Conservation (phyloP, 2,113 vertebrate species). For the Picathartes gymnocephalus region DNA sequence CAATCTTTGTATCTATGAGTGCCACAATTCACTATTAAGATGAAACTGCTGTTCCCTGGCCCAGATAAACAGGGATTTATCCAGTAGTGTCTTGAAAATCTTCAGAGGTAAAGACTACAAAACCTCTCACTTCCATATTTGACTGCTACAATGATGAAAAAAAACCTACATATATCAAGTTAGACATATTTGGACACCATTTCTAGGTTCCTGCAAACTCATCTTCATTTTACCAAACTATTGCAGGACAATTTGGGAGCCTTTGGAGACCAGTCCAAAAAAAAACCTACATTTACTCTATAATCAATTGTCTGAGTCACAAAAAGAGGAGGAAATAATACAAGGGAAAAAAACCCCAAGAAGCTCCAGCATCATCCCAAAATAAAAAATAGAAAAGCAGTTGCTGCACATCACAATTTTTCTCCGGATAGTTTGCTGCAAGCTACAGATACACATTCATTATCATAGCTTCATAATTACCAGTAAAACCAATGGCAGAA, state of each 20-base stretch:
- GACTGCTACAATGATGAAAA: neutral
- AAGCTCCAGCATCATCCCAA: neutral
- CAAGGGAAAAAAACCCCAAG: rapidly evolving
- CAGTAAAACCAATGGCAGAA: neutral
- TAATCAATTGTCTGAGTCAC: neutral
- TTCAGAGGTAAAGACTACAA: neutral
- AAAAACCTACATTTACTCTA: neutral
- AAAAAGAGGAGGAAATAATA: neutral
- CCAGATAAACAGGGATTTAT: neutral
- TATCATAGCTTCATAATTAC: neutral
- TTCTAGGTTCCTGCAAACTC: neutral
- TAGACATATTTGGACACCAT: neutral
- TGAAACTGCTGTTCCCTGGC: neutral
- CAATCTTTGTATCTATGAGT: neutral
- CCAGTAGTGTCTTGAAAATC: neutral
- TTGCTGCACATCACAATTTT: neutral
- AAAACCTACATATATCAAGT: neutral
- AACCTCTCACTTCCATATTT: neutral
- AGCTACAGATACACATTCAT: neutral
- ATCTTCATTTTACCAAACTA: neutral
- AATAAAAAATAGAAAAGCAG: neutral
- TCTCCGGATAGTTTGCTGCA: neutral
- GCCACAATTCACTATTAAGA: neutral
- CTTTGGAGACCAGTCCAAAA: neutral
- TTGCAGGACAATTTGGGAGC: neutral